Conservation (phyloP, 2,797 vertebrate species). For the Enteromius unitaeniatus region DNA sequence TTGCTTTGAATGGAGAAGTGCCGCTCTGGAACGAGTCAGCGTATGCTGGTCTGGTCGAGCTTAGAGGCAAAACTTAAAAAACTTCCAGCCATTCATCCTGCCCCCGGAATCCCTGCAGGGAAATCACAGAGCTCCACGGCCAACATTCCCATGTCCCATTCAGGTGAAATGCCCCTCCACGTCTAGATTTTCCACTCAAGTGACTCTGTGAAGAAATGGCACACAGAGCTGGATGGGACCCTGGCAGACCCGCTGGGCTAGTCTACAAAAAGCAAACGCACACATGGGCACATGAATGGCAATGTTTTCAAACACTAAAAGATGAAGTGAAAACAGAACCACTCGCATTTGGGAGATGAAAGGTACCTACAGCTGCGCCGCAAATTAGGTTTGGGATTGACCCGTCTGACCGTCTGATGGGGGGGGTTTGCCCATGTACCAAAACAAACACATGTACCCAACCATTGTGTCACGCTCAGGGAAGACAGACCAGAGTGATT, state of each 20-base stretch:
- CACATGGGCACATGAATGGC: constrained; percentile 56
- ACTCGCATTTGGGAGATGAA: constrained; percentile 42
- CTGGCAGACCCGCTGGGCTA: constrained; percentile 54
- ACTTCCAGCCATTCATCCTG: constrained; percentile 53
- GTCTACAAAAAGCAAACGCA: constrained; percentile 59
- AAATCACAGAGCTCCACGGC: constrained; percentile 51
- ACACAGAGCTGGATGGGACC: constrained; percentile 45
- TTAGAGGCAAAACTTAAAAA: constrained; percentile 42
- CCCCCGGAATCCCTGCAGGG: constrained; percentile 45
- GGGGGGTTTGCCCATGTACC: constrained; percentile 9
- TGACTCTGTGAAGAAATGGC: constrained; percentile 57
- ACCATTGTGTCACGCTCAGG: too few relatives aligned
- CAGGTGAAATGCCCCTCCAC: constrained; percentile 62
- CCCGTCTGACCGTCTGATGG: constrained; percentile 35
- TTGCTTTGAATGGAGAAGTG: constrained; percentile 58
- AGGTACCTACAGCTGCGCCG: constrained; percentile 54
- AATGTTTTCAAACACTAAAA: constrained; percentile 64
- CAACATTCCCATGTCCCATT: constrained; percentile 58
- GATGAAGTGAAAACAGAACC: constrained; percentile 50
- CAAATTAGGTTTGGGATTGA: constrained; percentile 54
- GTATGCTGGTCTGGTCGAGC: constrained; percentile 35
- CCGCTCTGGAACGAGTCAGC: constrained; percentile 28
- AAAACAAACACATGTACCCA: constrained; percentile 46
- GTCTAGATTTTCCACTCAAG: constrained; percentile 66
- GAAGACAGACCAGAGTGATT: too few relatives aligned